Conservation (phyloP, 2,113 vertebrate genomes). For the Melanotaenia duboulayi region DNA sequence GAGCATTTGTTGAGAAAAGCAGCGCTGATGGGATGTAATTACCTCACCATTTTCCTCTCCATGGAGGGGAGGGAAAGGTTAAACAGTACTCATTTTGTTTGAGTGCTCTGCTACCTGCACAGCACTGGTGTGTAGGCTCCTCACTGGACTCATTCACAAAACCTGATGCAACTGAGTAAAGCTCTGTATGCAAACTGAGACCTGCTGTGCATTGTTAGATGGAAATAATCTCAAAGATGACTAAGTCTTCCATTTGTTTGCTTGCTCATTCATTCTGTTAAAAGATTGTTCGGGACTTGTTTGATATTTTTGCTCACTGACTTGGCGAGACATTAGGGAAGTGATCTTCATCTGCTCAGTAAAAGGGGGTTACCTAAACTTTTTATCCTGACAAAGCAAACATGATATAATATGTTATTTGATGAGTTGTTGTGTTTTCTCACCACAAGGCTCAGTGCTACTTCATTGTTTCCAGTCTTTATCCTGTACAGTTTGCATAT, state of each 20-base stretch:
- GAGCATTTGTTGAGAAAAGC: conserved; percentile 41
- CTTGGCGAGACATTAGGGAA: neutral
- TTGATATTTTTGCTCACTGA: conserved; percentile 4
- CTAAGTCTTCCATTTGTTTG: conserved; percentile 3
- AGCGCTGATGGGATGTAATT: conserved; percentile 52
- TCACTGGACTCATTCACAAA: conserved; percentile 32
- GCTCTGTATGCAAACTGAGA: conserved; percentile 11
- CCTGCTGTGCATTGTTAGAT: neutral
- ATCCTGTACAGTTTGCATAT: conserved; percentile 1
- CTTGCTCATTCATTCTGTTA: neutral
- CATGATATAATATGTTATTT: neutral
- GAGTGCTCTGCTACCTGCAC: conserved; percentile 21
- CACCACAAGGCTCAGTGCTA: neutral
- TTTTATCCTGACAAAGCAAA: neutral
- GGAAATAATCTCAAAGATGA: neutral
- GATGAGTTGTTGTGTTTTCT: neutral
- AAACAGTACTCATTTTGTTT: conserved; percentile 53
- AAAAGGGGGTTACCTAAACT: neutral
- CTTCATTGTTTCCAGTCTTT: neutral
- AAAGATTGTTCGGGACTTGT: neutral
- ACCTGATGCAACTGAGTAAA: conserved; percentile 33
- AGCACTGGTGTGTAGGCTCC: conserved; percentile 18
- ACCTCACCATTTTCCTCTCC: conserved; percentile 48
- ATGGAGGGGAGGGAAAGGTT: conserved; percentile 48
- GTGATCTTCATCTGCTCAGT: conserved; percentile 8